Base-by-base conservation (phyloP, 1,140 invertebrate genomes). In the Diorhabda carinulata region DNA sequence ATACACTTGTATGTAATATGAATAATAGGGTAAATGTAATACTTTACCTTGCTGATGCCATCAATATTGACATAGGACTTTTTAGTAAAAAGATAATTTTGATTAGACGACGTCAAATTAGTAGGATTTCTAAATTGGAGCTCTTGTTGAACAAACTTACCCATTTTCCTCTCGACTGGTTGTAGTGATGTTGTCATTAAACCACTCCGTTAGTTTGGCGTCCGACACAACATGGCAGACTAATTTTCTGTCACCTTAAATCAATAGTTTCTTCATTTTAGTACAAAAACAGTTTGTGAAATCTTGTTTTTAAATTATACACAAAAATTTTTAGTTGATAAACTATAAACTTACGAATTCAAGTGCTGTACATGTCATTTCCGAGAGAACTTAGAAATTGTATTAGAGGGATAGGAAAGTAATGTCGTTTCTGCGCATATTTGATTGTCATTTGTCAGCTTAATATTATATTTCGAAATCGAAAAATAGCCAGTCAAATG, bases 211-310 rank as follows among this genome's bases (percentile, higher is more conserved):
- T 73, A 91, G 90, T 76, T 91, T 88, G 2, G 94, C 94, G 82
- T 97, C 95, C 75, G 92, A 94, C 0, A 96, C 89, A 43, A 96
- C 81, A 61, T 90, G 91, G 75, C 91, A 88, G 76, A 97, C 88
- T 40, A 97, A 82, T 74, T 91, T 89, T 71, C 93, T 88, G 79
- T 97, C 94, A 83, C 92, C 76, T 80, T 61, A 56, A 70, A 70
- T 66, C 7, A 63, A 58, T 59, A 67, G 47, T 8, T 52, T 52
- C 9, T 52, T 8, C n/a, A 52, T 52, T 52, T 25, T 25, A 25
- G 2, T 25, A 25, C 25, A 25, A 25, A 25, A 25, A 1, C 25
- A 25, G 1, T 25, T 25, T 25, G 25, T 25, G 25, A 25, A 25
- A 25, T 25, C 25, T 25, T 25, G 25, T 25, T 25, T 25, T 25